phyloP scores from a whole-genome alignment of 1,140 invertebrate species.

The Ptiloglossa arizonensis region DNA sequence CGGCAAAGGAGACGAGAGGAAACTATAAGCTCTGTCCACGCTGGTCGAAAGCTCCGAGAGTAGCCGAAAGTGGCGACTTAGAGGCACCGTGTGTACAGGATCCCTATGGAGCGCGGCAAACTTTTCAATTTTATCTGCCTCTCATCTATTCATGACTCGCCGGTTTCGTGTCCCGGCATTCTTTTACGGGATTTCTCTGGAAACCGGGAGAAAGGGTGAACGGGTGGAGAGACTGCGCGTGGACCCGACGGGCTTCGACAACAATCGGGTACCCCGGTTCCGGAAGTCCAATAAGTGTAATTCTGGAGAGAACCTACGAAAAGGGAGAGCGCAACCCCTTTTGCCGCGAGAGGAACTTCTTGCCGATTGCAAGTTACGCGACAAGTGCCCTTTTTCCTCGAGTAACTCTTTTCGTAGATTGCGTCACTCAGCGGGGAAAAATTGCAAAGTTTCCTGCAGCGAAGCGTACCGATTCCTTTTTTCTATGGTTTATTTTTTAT shows the following conservation, averaged over 20 bases:
- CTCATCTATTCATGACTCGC: slow-evolving; percentile 73
- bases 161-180: slow-evolving; percentile 43
- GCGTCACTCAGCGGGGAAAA: neutral
- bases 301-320: neutral
- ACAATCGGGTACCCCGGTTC: slow-evolving; percentile 3
- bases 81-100: slow-evolving; percentile 4
- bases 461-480: no score
- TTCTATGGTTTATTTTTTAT: no score
- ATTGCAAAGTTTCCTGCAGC: neutral
- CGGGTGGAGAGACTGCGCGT: no score
- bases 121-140: slow-evolving; percentile 67
- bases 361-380: neutral
- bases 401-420: neutral
- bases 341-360: neutral
- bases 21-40: neutral
- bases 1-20: slow-evolving; percentile 13
- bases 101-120: slow-evolving; percentile 18
- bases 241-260: neutral
- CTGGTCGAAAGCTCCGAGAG: neutral
- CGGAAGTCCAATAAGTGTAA: neutral
- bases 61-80: slow-evolving; percentile 33
- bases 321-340: neutral
- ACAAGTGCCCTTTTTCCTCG: neutral
- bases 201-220: neutral
- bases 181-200: slow-evolving; percentile 30